Percentiles rank a stretch among this genome's conserved stretches.
Conservation (phyloP, 2,113 vertebrate genomes). For the Colossoma macropomum region DNA sequence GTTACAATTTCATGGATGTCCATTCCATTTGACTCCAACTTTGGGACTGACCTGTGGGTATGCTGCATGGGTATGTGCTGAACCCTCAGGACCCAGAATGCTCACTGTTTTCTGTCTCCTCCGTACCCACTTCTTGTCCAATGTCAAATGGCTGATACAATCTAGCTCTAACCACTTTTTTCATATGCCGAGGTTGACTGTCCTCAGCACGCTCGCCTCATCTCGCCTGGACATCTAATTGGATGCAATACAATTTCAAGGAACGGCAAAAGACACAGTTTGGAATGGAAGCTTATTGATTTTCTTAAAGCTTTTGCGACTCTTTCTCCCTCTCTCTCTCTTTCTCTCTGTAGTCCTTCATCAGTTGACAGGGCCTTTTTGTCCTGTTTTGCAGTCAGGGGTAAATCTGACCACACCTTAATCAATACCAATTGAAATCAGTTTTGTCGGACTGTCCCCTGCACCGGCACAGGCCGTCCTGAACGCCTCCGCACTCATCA, state of each 20-base stretch:
- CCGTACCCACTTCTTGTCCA: not conserved
- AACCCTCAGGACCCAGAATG: not conserved
- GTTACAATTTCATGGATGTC: too few relatives aligned
- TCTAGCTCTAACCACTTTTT: not conserved
- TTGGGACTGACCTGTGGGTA: too few relatives aligned
- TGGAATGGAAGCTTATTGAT: conserved; percentile 35
- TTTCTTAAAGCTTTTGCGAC: conserved; percentile 29
- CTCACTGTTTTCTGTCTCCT: not conserved
- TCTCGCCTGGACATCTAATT: conserved; percentile 25
- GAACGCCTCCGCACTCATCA: not conserved
- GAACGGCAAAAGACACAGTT: conserved; percentile 9
- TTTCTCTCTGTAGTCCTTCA: conserved; percentile 3
- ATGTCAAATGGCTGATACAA: not conserved
- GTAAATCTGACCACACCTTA: conserved; percentile 13
- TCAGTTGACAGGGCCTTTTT: conserved; percentile 28
- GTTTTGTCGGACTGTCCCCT: conserved; percentile 19
- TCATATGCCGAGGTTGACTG: conserved; percentile 16
- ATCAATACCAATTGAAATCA: conserved; percentile 41
- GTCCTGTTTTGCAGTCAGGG: conserved; percentile 37
- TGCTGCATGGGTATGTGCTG: not conserved
- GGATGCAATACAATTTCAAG: conserved; percentile 25
- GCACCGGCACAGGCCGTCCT: not conserved
- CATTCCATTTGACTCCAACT: too few relatives aligned
- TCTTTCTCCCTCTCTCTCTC: conserved; percentile 11
- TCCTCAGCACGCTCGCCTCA: not conserved